Conservation (phyloP, 2,888 invertebrate species). For the Megamerina dolium region DNA sequence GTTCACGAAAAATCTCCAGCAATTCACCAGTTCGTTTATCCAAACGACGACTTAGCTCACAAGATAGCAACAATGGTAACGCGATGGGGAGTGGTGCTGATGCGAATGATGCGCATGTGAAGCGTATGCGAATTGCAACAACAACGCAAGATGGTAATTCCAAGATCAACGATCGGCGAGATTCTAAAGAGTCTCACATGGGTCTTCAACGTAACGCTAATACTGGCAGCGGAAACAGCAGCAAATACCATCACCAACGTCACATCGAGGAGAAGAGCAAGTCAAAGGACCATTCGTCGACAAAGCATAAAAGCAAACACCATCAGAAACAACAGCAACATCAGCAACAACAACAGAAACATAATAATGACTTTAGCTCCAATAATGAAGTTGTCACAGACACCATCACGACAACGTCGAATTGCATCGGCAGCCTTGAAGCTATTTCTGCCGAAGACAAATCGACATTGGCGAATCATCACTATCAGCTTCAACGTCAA, state of each 20-base stretch:
- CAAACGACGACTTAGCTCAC: constrained; percentile 73
- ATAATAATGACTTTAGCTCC: constrained; percentile 9
- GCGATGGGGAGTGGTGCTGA: constrained; percentile 3
- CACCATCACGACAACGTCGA: background rate
- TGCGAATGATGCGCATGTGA: constrained; percentile 37
- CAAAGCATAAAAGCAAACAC: constrained; percentile 17
- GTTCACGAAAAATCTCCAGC: constrained; percentile 37
- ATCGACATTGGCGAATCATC: no score
- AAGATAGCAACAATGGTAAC: constrained; percentile 54
- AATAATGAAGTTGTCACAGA: background rate
- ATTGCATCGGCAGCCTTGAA: background rate
- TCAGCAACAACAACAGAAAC: constrained; percentile 8
- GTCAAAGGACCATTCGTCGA: constrained; percentile 5
- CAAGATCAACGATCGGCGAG: constrained; percentile 31
- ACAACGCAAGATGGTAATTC: constrained; percentile 35
- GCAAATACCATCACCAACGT: constrained; percentile 49
- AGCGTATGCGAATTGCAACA: constrained; percentile 45
- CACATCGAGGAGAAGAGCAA: constrained; percentile 54
- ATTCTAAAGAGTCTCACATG: constrained; percentile 29
- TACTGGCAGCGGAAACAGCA: constrained; percentile 26
- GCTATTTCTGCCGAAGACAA: constrained; percentile 8
- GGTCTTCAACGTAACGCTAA: constrained; percentile 15
- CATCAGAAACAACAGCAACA: constrained; percentile 19
- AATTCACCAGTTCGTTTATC: constrained; percentile 42
- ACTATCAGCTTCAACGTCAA: background rate